These are phyloP conservation scores for Liolophura sinensis DNA, from an alignment of 1,140 invertebrate genomes.

Conservation along the genomic window DNA sequence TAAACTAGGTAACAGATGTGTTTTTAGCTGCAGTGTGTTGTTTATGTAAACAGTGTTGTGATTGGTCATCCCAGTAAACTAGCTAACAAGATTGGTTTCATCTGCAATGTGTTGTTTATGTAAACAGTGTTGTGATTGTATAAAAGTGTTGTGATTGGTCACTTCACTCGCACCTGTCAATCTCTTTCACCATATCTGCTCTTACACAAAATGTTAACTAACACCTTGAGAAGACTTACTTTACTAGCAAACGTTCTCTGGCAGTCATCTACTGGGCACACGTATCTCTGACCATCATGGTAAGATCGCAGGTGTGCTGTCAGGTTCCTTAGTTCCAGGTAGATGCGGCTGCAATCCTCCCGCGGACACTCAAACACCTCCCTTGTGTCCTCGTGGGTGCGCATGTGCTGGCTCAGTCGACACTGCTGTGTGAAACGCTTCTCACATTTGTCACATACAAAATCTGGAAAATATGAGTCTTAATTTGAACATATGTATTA, in stretches of 20 bases:
- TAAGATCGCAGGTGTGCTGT: constrained; percentile 28
- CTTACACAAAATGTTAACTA: background rate
- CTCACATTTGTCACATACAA: constrained; percentile 19
- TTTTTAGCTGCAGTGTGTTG: too few species aligned
- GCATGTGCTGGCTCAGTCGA: constrained; percentile 24
- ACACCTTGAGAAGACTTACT: constrained; percentile 12
- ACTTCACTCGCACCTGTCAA: background rate
- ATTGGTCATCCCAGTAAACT: too few species aligned
- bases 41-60: too few species aligned
- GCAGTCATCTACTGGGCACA: constrained; percentile 26
- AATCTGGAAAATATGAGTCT: constrained; percentile 10
- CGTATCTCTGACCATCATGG: constrained; percentile 27
- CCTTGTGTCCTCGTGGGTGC: constrained; percentile 18
- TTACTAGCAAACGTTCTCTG: constrained; percentile 22
- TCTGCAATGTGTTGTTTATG: background rate
- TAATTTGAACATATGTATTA: background rate
- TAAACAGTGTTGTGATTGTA: background rate
- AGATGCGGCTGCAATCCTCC: constrained; percentile 27
- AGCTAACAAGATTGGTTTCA: background rate
- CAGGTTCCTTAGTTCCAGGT: constrained; percentile 28
- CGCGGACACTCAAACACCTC: constrained; percentile 24
- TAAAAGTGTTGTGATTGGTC: too few species aligned
- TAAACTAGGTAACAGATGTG: too few species aligned
- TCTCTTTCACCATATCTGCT: background rate
- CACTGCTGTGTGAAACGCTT: constrained; percentile 21